Conservation (phyloP, 2,797 vertebrate genomes). For the Cirrhinus mrigala region DNA sequence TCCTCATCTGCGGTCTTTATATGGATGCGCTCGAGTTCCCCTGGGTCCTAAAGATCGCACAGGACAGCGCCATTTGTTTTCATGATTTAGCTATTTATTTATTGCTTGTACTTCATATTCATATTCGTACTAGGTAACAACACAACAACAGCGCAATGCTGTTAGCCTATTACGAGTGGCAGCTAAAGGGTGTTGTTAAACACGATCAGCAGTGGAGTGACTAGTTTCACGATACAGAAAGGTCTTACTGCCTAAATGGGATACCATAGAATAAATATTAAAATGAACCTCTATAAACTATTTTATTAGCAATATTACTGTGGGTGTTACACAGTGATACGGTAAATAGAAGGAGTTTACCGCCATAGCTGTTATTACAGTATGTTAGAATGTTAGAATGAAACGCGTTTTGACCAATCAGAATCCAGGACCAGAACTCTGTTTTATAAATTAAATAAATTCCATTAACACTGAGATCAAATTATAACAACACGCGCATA, state of each 20-base stretch:
- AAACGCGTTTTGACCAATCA: neutral
- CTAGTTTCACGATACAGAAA: neutral
- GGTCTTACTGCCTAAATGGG: neutral
- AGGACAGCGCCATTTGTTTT: neutral
- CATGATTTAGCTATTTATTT: neutral
- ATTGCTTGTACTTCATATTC: neutral
- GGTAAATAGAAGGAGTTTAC: neutral
- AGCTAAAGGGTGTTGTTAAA: neutral
- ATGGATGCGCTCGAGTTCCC: slow-evolving; percentile 37
- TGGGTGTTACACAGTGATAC: neutral
- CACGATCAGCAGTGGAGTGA: neutral
- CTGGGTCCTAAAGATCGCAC: slow-evolving; percentile 61
- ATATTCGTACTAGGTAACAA: neutral
- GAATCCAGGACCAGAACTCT: neutral
- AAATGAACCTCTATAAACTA: neutral
- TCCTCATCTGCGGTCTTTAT: slow-evolving; percentile 36
- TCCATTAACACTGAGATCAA: neutral
- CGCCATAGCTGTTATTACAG: neutral
- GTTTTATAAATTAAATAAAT: neutral
- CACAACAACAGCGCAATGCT: neutral
- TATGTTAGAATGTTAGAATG: neutral
- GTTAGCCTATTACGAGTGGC: neutral
- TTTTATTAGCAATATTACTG: neutral
- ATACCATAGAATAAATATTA: neutral
- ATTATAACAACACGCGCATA: neutral